Evolutionary conservation across 2,888 invertebrate species (phyloP).

Genomic region (Epinotia bilunana): DNA sequence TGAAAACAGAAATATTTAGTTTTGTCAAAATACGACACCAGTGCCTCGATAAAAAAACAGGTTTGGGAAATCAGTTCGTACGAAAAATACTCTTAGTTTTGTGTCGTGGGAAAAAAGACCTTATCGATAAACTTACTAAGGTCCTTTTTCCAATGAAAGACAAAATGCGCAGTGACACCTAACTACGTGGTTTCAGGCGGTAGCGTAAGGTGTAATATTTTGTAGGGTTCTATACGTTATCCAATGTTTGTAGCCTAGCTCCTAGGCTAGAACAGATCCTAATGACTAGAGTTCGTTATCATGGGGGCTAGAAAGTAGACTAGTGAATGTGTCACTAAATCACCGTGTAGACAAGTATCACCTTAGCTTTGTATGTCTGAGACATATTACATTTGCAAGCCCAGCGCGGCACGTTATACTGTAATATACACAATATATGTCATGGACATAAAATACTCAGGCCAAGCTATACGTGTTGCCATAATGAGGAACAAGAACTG

Average conservation of each 20-base stretch:
- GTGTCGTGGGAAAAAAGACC: neutral
- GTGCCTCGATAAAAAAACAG: neutral
- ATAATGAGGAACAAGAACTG: no score
- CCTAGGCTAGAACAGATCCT: slow-evolving; percentile 4
- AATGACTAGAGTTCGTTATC: neutral
- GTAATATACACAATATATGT: no score
- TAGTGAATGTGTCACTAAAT: neutral
- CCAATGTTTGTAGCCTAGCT: slow-evolving; percentile 7
- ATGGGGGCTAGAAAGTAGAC: neutral
- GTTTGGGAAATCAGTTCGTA: neutral
- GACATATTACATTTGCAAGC: neutral
- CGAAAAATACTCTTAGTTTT: neutral
- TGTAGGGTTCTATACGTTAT: slow-evolving; percentile 22
- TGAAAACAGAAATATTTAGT: neutral
- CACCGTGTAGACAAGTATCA: neutral
- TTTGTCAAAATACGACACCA: neutral
- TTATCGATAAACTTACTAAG: neutral
- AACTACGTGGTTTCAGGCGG: slow-evolving; percentile 3
- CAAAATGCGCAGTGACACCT: neutral
- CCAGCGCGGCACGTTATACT: no score
- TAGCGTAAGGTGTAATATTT: slow-evolving; percentile 24
- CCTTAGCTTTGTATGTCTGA: neutral
- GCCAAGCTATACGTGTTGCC: no score
- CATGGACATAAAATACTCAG: no score
- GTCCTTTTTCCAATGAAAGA: neutral